phyloP scores from a whole-genome alignment of 2,797 vertebrate genomes.

The Eupleurogrammus muticus region DNA sequence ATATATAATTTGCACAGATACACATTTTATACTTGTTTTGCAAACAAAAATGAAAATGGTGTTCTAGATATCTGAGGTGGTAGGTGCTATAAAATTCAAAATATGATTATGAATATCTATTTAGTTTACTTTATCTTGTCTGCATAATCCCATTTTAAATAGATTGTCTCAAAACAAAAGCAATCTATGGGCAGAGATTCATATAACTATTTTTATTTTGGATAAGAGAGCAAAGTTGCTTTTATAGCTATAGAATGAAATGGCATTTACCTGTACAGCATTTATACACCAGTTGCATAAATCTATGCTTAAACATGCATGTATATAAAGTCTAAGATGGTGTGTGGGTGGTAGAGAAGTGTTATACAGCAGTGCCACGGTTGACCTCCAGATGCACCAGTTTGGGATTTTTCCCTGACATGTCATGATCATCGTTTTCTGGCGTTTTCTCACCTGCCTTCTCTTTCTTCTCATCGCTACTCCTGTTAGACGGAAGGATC shows the following conservation, averaged over 20 bases:
- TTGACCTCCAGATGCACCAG: slow-evolving; percentile 84
- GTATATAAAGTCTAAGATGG: background rate
- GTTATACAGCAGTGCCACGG: slow-evolving; percentile 90
- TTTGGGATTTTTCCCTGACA: slow-evolving; percentile 77
- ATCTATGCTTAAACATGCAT: background rate
- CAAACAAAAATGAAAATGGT: background rate
- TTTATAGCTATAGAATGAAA: background rate
- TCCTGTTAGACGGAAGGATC: slow-evolving; percentile 74
- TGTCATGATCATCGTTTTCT: slow-evolving; percentile 83
- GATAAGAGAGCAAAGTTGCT: background rate
- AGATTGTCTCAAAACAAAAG: slow-evolving; percentile 4
- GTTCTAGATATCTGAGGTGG: background rate
- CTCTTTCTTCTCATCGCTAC: slow-evolving; percentile 88
- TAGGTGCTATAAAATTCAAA: slow-evolving; percentile 6
- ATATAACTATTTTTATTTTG: background rate
- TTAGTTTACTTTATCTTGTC: too few species aligned
- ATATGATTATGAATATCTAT: too few species aligned
- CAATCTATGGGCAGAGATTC: too few species aligned
- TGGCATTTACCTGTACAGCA: slow-evolving; percentile 29
- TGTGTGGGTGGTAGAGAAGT: background rate
- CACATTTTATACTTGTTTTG: background rate
- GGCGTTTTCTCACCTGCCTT: slow-evolving; percentile 84
- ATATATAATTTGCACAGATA: background rate
- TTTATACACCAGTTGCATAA: slow-evolving; percentile 32
- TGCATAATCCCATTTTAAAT: background rate